phyloP scores from a whole-genome alignment of 2,113 vertebrate genomes.

The Eublepharis macularius region DNA sequence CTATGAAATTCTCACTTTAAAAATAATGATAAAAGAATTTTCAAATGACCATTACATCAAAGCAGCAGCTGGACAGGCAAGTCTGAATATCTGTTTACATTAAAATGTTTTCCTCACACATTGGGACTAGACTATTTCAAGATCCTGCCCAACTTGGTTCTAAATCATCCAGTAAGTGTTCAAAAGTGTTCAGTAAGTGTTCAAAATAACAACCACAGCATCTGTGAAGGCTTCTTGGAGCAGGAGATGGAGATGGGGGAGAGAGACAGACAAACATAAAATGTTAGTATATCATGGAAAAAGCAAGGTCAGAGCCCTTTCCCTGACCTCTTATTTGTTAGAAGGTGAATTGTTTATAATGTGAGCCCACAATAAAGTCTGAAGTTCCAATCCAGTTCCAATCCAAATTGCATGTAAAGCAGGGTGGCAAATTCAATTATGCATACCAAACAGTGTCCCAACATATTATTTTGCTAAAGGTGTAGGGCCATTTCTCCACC shows the following conservation, averaged over 20 bases:
- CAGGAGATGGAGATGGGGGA: no score
- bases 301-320: neutral
- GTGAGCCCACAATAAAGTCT: neutral
- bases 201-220: neutral
- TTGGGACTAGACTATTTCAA: neutral
- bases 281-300: neutral
- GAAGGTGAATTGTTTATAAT: neutral
- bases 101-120: neutral
- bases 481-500: no score
- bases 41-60: neutral
- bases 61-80: neutral
- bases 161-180: neutral
- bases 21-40: neutral
- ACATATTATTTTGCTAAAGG: no score
- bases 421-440: no score
- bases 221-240: neutral
- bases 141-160: neutral
- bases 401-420: no score
- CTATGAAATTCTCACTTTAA: neutral
- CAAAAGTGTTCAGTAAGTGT: no score
- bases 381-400: neutral
- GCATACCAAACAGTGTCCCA: no score
- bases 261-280: no score
- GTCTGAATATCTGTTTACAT: neutral
- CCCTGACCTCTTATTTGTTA: neutral